Conservation (phyloP, 2,113 vertebrate genomes). For the Larimichthys polyactis region DNA sequence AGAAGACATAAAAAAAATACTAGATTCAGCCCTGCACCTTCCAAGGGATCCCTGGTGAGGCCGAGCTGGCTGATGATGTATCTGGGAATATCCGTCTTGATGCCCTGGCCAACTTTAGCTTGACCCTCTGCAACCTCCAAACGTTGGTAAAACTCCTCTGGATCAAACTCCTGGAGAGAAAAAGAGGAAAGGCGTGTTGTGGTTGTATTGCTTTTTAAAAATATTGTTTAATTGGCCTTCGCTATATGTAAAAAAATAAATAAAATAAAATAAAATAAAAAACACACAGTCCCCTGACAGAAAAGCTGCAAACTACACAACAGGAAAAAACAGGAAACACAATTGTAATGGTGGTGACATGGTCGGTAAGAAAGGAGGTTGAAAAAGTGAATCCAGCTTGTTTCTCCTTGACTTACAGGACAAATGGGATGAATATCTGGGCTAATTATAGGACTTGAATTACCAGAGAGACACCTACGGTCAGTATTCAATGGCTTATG, state of each 20-base stretch:
- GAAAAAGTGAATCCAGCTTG: background rate
- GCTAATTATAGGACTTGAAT: background rate
- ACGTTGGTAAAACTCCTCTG: conserved; percentile 95
- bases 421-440: background rate
- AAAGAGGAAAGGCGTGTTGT: background rate
- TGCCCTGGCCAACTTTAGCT: conserved; percentile 90
- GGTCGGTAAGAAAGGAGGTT: background rate
- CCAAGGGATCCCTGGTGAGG: conserved; percentile 91
- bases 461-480: background rate
- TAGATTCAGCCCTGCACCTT: conserved; percentile 81
- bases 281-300: background rate
- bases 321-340: background rate
- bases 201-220: background rate
- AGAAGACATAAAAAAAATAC: background rate
- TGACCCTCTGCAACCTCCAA: conserved; percentile 94
- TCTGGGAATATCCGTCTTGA: conserved; percentile 93
- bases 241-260: background rate
- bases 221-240: background rate
- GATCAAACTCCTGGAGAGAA: conserved; percentile 92
- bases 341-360: background rate
- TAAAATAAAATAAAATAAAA: no score
- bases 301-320: background rate
- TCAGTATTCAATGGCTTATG: background rate
- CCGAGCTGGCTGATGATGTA: conserved; percentile 96
- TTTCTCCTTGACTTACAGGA: background rate